Evolutionary conservation across 1,140 invertebrate species (phyloP), one percentile per base, ranked within the genome.

Genomic region (Chionoecetes opilio): DNA sequence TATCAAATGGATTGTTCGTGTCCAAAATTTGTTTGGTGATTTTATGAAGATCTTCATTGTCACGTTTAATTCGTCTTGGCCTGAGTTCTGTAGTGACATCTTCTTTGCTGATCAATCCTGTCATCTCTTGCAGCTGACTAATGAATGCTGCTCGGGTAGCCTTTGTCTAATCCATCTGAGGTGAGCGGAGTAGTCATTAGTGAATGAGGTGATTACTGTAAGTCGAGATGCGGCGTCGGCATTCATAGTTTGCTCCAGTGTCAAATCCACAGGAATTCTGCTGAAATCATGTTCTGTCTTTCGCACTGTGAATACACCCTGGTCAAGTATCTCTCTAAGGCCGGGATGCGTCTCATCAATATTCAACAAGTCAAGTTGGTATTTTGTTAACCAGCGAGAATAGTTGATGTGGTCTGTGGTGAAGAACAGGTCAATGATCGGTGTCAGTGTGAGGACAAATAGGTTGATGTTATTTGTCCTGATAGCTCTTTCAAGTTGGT

Each of bases 241-340:
- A 85, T 92, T 92, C 75, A 92, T 84, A 26, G 82, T 92, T 29
- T 92, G 75, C 35, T 84, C 91, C 26, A 92, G 75, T 8, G 75
- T 84, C 3, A 84, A 35, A 29, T 91, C 75, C 11, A 82, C 31
- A n/a, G 75, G 35, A 26, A 3, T 2, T 21, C 75, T 9, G 2
- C 32, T 38, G 82, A 92, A 92, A 82, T 92, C 1, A 41, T 84
- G 14, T 37, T 35, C 31, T 3, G 91, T n/a, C 8, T 8, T 26
- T 3, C 75, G 5, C 0, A 92, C 34, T 14, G 0, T 38, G 11
- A 92, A 46, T 2, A 0, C 29, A 9, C 75, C 11, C 5, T 31
- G 84, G 34, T 41, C 21, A 0, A 92, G 38, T 14, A 38, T 53
- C 9, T 35, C 32, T 17, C 82, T 34, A 0, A 92, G 21, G 3